phyloP scores from a whole-genome alignment of 92 coral and sea anemone species.

The Epizoanthus stellaris region DNA sequence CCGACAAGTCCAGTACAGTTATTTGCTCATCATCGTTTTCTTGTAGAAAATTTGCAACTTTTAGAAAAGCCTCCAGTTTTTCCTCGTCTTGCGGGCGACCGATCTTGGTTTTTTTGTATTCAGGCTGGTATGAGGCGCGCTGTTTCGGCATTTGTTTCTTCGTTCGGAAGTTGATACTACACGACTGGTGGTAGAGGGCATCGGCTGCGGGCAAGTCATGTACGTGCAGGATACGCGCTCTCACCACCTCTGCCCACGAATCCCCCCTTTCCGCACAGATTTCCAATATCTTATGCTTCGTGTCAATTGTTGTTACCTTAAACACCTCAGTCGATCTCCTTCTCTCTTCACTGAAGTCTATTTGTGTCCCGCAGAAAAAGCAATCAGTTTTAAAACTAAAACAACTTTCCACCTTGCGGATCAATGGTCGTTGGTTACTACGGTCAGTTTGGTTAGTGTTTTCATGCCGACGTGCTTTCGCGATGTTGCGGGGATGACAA shows the following conservation, averaged over 20 bases:
- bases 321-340: slow-evolving; percentile 32
- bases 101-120: slow-evolving; percentile 35
- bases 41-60: slow-evolving; percentile 31
- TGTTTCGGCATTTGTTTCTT: slow-evolving; percentile 42
- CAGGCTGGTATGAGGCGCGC: slow-evolving; percentile 20
- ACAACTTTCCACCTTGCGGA: no score
- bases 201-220: slow-evolving; percentile 63
- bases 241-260: slow-evolving; percentile 48
- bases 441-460: not conserved
- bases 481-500: slow-evolving; percentile 20
- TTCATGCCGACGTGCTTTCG: slow-evolving; percentile 9
- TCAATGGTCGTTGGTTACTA: no score
- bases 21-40: slow-evolving; percentile 57
- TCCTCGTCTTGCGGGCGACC: slow-evolving; percentile 52
- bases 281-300: slow-evolving; percentile 23
- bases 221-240: slow-evolving; percentile 40
- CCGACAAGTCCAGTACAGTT: slow-evolving; percentile 10
- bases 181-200: slow-evolving; percentile 58
- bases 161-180: slow-evolving; percentile 60
- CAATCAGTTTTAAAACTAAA: no score
- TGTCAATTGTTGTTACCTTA: slow-evolving; percentile 44
- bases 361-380: no score
- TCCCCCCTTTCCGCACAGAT: slow-evolving; percentile 48
- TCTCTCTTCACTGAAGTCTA: no score
- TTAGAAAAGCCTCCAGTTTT: slow-evolving; percentile 37